Percentiles rank a stretch among this genome's conserved stretches.
Conservation (phyloP, 2,888 invertebrate species). For the Platycnemis pennipes region DNA sequence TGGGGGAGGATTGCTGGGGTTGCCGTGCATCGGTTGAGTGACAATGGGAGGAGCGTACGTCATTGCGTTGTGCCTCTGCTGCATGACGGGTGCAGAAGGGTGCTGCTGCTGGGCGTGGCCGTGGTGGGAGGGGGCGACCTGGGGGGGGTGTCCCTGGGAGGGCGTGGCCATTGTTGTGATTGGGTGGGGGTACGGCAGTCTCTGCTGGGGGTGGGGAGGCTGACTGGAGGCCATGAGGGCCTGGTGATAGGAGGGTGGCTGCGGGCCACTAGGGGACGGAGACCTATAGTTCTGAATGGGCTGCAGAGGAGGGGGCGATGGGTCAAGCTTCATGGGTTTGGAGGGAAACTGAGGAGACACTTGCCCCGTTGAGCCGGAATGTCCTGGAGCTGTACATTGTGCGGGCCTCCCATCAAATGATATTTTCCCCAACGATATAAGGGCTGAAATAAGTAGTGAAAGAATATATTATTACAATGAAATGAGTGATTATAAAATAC, state of each 20-base stretch:
- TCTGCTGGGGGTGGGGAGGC: background rate
- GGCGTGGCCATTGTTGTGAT: slow-evolving; percentile 75
- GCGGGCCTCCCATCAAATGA: slow-evolving; percentile 27
- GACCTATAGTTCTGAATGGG: slow-evolving; percentile 34
- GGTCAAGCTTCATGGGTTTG: background rate
- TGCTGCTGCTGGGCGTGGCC: slow-evolving; percentile 76
- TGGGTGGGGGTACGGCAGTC: slow-evolving; percentile 75
- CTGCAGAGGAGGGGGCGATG: slow-evolving; percentile 23
- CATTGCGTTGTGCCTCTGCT: slow-evolving; percentile 75
- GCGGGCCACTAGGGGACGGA: background rate
- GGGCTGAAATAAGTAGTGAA: background rate
- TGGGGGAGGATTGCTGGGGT: slow-evolving; percentile 75
- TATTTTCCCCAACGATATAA: slow-evolving; percentile 45
- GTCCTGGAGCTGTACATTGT: background rate
- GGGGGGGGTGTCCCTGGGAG: slow-evolving; percentile 57
- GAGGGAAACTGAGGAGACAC: background rate
- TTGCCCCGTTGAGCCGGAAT: background rate
- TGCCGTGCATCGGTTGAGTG: background rate
- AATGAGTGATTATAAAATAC: background rate
- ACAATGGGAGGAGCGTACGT: background rate
- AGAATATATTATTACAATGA: background rate
- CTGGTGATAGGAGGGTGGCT: background rate
- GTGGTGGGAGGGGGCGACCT: slow-evolving; percentile 75
- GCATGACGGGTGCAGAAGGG: slow-evolving; percentile 75
- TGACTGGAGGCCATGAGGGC: background rate